Evolutionary conservation across 1,140 invertebrate species (phyloP).

Genomic region (Drosophila murphyi): DNA sequence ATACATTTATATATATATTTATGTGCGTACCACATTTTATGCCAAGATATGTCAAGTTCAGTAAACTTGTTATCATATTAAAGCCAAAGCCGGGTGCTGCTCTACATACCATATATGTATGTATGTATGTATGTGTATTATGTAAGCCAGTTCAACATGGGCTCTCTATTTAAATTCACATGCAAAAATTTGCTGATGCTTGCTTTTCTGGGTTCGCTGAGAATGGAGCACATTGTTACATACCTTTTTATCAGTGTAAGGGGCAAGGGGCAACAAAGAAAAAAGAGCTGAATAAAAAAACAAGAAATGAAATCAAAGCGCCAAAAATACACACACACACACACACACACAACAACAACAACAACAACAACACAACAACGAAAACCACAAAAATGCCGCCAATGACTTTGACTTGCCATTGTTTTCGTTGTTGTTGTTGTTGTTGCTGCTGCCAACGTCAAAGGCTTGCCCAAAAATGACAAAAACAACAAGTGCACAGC

Average conservation of each 20-base stretch:
- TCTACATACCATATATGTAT: not conserved
- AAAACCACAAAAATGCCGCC: conserved; percentile 77
- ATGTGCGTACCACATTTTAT: too few relatives aligned
- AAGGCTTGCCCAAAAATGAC: conserved; percentile 59
- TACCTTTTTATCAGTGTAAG: conserved; percentile 20
- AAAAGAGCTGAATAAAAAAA: conserved; percentile 24
- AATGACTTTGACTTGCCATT: conserved; percentile 43
- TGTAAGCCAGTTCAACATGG: not conserved
- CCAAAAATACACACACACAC: conserved; percentile 30
- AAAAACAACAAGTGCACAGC: conserved; percentile 14
- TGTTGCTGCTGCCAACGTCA: conserved; percentile 53
- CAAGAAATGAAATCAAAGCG: conserved; percentile 50
- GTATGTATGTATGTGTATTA: too few relatives aligned
- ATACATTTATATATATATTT: too few relatives aligned
- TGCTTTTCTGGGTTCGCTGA: conserved; percentile 21
- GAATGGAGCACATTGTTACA: conserved; percentile 24
- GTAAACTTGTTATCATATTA: too few relatives aligned
- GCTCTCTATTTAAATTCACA: not conserved
- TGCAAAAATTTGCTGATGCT: conserved; percentile 27
- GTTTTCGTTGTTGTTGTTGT: conserved; percentile 36
- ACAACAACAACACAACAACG: conserved; percentile 13
- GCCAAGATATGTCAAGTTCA: too few relatives aligned
- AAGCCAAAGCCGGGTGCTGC: not conserved
- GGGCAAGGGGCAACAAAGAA: not conserved
- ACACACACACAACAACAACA: conserved; percentile 13